Evolutionary conservation across 2,888 invertebrate genomes (phyloP), one percentile per base, ranked within the genome.

Genomic region (Patella caerulea): DNA sequence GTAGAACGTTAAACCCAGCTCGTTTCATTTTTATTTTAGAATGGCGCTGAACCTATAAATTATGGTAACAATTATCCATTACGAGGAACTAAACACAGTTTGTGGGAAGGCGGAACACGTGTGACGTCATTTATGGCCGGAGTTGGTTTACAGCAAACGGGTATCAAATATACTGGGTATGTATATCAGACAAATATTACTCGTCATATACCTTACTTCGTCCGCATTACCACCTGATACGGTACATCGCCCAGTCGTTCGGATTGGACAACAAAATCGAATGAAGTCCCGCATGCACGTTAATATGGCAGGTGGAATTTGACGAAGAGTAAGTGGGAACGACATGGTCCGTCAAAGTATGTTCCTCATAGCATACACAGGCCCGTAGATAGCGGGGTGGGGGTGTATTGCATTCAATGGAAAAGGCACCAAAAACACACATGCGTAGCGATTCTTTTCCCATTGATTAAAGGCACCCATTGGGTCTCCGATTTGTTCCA

Each of bases 71-170:
- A 92, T 83, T 88, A 84, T 75, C 92, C 92, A 3, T 83, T 91
- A 5, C 83, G 92, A 19, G 92, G 92, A 12, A 89, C 89, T 70
- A 98, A 98, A 91, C 87, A 87, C 71, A 97, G 97, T 0, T 91
- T 97, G 0, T 98, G 96, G 95, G 98, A 98, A 93, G 98, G 98
- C 9, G 92, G 92, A 7, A 92, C 91, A 0, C 84, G 90, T 79
- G 91, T 90, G 0, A 87, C 87, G 17, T 89, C 90, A 15, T 91
- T 92, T 79, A 82, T 92, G 65, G 90, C 91, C 78, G 88, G 91
- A 24, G 53, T 29, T 12, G 71, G 72, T 17, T 81, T 88, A 7
- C 76, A 81, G 19, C 83, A 78, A 70, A 84, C 75, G 17, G 78
- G 78, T 19, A 85, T 82, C 78, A 73, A 75, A 17, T 85, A 83